Evolutionary conservation across 2,797 vertebrate genomes (phyloP).

Genomic region (Echeneis naucrates): DNA sequence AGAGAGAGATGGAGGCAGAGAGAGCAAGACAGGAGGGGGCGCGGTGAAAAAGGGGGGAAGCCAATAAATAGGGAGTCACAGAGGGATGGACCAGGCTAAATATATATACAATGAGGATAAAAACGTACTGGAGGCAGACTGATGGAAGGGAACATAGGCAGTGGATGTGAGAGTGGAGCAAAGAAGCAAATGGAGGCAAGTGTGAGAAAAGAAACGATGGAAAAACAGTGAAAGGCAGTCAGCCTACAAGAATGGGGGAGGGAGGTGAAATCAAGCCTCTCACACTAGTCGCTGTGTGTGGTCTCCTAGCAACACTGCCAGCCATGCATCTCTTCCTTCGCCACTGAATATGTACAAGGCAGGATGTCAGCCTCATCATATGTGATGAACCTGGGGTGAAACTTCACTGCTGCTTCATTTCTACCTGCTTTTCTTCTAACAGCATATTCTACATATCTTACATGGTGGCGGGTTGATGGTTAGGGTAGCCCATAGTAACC

Average conservation of each 20-base stretch:
- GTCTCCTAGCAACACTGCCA: constrained; percentile 90
- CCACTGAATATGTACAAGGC: constrained; percentile 79
- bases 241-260: constrained; percentile 82
- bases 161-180: constrained; percentile 43
- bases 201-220: constrained; percentile 56
- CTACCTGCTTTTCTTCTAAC: constrained; percentile 34
- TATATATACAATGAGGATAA: constrained; percentile 57
- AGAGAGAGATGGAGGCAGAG: constrained; percentile 34
- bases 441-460: constrained; percentile 4
- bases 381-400: constrained; percentile 54
- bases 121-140: constrained; percentile 44
- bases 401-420: constrained; percentile 46
- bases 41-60: constrained; percentile 23
- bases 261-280: constrained; percentile 85
- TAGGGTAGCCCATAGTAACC: constrained; percentile 45
- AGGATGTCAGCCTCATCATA: constrained; percentile 65
- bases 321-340: constrained; percentile 79
- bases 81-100: constrained; percentile 42
- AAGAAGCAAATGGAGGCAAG: constrained; percentile 67
- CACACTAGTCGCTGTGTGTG: constrained; percentile 87
- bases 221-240: constrained; percentile 71
- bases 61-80: constrained; percentile 55
- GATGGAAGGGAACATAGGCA: constrained; percentile 40
- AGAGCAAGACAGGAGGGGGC: constrained; percentile 39
- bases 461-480: constrained; percentile 17